Conservation (phyloP, 2,888 invertebrate genomes). For the Saturnia pavonia region DNA sequence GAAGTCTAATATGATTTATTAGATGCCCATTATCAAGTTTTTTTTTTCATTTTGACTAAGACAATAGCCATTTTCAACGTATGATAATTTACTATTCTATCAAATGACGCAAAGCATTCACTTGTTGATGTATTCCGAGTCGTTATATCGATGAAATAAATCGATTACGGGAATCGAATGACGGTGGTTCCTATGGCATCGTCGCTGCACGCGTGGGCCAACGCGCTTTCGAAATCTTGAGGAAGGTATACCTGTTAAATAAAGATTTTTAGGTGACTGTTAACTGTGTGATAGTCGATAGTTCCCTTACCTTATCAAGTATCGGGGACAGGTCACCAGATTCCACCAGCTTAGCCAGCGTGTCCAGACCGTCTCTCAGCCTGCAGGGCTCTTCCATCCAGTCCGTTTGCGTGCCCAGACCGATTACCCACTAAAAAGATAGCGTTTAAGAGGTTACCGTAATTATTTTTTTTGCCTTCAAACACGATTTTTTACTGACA, state of each 20-base stretch:
- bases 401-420: conserved; percentile 62
- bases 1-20: neutral
- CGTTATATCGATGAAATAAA: neutral
- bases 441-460: no score
- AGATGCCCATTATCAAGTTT: neutral
- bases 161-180: conserved; percentile 64
- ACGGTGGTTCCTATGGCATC: conserved; percentile 73
- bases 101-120: no score
- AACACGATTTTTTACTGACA: no score
- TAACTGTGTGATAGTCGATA: neutral
- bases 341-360: conserved; percentile 60
- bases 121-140: neutral
- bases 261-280: neutral
- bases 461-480: no score
- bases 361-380: conserved; percentile 51
- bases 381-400: conserved; percentile 60
- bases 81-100: no score
- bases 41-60: neutral
- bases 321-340: conserved; percentile 58
- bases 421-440: conserved; percentile 57
- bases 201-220: conserved; percentile 74
- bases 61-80: neutral
- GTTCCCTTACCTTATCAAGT: conserved; percentile 62
- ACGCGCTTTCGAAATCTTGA: conserved; percentile 71
- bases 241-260: conserved; percentile 65